phyloP scores from a whole-genome alignment of 2,888 invertebrate genomes.

The Cheilosia impressa region DNA sequence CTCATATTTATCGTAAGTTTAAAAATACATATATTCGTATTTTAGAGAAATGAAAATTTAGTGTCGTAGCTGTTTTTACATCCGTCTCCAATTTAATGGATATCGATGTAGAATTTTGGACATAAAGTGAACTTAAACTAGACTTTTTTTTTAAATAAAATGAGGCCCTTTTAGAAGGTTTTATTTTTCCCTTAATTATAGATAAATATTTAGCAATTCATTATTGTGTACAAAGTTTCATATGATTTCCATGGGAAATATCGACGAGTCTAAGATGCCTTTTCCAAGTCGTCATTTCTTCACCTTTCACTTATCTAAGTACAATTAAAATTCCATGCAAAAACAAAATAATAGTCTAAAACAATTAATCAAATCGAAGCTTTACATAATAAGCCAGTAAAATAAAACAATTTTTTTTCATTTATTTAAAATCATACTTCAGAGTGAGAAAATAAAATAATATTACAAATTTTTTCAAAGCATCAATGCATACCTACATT shows the following conservation, averaged over 20 bases:
- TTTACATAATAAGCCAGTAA: conserved; percentile 27
- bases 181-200: not conserved
- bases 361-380: not conserved
- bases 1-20: conserved; percentile 15
- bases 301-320: no score
- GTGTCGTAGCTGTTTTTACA: conserved; percentile 36
- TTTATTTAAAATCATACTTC: conserved; percentile 32
- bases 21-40: conserved; percentile 41
- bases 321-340: not conserved
- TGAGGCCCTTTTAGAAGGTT: not conserved
- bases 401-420: not conserved
- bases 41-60: conserved; percentile 18
- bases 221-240: not conserved
- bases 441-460: conserved; percentile 56
- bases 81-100: conserved; percentile 28
- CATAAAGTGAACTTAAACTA: conserved; percentile 39
- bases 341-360: not conserved
- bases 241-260: no score
- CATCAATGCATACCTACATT: not conserved
- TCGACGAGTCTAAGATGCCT: no score
- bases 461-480: conserved; percentile 26
- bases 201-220: not conserved
- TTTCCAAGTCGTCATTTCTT: no score
- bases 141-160: not conserved
- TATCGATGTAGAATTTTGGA: conserved; percentile 19